Conservation (phyloP, 1,140 invertebrate genomes). For the Chironomus tepperi region DNA sequence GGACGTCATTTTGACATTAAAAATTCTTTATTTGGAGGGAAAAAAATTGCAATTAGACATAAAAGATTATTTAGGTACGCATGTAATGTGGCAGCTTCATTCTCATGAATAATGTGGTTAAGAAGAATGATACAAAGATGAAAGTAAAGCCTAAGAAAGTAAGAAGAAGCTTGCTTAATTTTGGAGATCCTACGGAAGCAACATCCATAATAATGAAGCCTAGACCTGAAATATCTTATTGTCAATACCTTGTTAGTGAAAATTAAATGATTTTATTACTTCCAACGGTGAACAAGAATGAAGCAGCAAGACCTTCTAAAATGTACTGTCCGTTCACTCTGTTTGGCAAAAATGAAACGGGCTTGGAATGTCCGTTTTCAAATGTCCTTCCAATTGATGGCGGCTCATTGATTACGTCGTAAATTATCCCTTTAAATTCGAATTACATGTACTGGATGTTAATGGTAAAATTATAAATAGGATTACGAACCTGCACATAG, state of each 20-base stretch:
- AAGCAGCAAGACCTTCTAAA: slow-evolving; percentile 95
- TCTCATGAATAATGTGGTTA: slow-evolving; percentile 97
- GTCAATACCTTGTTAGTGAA: slow-evolving; percentile 36
- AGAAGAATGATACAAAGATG: slow-evolving; percentile 89
- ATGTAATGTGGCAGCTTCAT: slow-evolving; percentile 90
- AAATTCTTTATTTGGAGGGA: background rate
- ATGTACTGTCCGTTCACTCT: slow-evolving; percentile 98
- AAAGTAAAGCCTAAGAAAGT: slow-evolving; percentile 89
- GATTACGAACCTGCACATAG: slow-evolving; percentile 84
- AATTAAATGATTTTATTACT: background rate
- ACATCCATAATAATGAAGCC: slow-evolving; percentile 95
- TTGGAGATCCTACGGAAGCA: slow-evolving; percentile 72
- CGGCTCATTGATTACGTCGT: slow-evolving; percentile 97
- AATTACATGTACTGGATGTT: too few relatives aligned
- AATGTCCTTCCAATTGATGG: slow-evolving; percentile 95
- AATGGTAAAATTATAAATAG: background rate
- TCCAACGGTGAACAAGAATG: slow-evolving; percentile 88
- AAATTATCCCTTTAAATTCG: slow-evolving; percentile 75
- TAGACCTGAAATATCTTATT: slow-evolving; percentile 48
- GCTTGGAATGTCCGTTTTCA: slow-evolving; percentile 88
- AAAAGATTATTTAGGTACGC: slow-evolving; percentile 42
- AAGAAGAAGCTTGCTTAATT: slow-evolving; percentile 84
- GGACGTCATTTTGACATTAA: too few relatives aligned
- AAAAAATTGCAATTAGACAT: background rate
- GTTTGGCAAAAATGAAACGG: slow-evolving; percentile 97